Conservation (phyloP, 2,888 invertebrate species). For the Capitulum mitella region DNA sequence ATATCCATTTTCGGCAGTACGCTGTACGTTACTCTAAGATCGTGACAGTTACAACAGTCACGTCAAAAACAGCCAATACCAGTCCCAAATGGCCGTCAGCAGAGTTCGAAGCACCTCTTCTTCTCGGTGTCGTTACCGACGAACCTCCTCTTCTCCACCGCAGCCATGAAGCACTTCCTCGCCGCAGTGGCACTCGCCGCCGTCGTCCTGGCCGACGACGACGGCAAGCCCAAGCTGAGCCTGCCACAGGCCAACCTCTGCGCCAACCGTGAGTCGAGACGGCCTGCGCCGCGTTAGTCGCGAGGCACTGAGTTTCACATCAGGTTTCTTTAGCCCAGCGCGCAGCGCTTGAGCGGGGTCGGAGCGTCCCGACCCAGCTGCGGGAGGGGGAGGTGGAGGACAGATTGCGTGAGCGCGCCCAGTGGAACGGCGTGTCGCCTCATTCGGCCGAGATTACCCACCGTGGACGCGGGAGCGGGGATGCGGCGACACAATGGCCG, state of each 20-base stretch:
- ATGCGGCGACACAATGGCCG: background rate
- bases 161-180: background rate
- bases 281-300: too few species aligned
- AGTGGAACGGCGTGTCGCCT: background rate
- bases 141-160: too few species aligned
- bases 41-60: too few species aligned
- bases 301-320: background rate
- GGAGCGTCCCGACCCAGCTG: too few species aligned
- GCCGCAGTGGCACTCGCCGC: background rate
- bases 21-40: too few species aligned
- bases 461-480: background rate
- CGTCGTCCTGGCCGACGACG: background rate
- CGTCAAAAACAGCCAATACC: too few species aligned
- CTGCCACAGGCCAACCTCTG: conserved; percentile 15
- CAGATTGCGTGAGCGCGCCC: background rate
- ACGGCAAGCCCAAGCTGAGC: conserved; percentile 19
- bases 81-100: too few species aligned
- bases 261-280: conserved; percentile 7
- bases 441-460: background rate
- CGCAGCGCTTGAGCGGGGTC: too few species aligned
- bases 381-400: background rate
- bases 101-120: too few species aligned
- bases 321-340: background rate
- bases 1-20: too few species aligned
- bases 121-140: too few species aligned